These are phyloP conservation scores for Phaethon lepturus DNA, from an alignment of 2,113 vertebrate genomes.

Conservation along the genomic window DNA sequence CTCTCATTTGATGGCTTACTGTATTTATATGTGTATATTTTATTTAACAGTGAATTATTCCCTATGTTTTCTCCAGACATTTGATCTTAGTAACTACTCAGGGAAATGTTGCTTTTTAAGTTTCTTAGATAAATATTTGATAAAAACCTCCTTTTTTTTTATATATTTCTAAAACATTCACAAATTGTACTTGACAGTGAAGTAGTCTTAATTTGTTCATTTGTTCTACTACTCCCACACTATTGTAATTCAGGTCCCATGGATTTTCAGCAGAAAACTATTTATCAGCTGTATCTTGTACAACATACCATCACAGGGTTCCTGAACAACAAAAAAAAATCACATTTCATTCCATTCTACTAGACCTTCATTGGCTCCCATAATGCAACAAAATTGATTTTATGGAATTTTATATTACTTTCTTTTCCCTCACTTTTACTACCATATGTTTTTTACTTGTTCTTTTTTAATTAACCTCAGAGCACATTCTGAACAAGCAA, in stretches of 20 bases:
- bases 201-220: background rate
- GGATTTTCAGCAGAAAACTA: background rate
- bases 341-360: background rate
- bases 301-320: background rate
- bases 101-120: background rate
- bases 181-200: background rate
- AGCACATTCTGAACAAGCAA: conserved; percentile 12
- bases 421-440: background rate
- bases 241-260: background rate
- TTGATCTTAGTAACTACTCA: background rate
- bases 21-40: background rate
- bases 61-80: background rate
- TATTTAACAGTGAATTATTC: background rate
- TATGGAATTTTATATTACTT: background rate
- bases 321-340: background rate
- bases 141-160: background rate
- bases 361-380: conserved; percentile 3
- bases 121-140: background rate
- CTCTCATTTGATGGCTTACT: background rate
- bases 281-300: conserved; percentile 10
- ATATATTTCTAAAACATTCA: background rate
- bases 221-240: background rate
- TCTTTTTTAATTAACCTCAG: conserved; percentile 33
- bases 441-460: conserved; percentile 25
- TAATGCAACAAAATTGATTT: conserved; percentile 14